Evolutionary conservation across 2,888 invertebrate genomes (phyloP).

Genomic region (Oligia strigilis): DNA sequence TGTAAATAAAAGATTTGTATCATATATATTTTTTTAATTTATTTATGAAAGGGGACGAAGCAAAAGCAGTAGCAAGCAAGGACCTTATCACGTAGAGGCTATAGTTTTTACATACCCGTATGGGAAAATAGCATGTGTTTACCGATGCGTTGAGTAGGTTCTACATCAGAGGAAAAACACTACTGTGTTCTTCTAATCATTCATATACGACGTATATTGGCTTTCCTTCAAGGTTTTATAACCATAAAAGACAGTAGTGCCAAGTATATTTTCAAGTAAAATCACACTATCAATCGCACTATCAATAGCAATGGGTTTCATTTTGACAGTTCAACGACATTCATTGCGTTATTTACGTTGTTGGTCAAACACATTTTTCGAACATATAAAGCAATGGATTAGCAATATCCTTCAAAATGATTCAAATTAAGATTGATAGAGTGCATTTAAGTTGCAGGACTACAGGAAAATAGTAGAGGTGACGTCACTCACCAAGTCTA

Average conservation of each 20-base stretch:
- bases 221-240: conserved; percentile 3
- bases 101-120: background rate
- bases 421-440: too few species aligned
- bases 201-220: background rate
- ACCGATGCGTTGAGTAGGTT: background rate
- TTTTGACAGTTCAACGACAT: too few species aligned
- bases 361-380: too few species aligned
- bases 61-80: background rate
- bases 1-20: too few species aligned
- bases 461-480: conserved; percentile 41
- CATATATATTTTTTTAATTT: too few species aligned
- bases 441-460: background rate
- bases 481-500: background rate
- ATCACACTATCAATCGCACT: conserved; percentile 13
- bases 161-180: background rate
- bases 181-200: background rate
- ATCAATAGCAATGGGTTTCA: too few species aligned
- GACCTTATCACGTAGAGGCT: background rate
- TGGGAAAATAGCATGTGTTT: background rate
- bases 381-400: too few species aligned
- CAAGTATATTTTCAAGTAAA: conserved; percentile 31
- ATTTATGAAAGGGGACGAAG: background rate
- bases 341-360: too few species aligned
- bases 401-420: too few species aligned
- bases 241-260: conserved; percentile 2